Base-by-base conservation (phyloP, 2,113 vertebrate genomes). In the Marcusenius ussheri region DNA sequence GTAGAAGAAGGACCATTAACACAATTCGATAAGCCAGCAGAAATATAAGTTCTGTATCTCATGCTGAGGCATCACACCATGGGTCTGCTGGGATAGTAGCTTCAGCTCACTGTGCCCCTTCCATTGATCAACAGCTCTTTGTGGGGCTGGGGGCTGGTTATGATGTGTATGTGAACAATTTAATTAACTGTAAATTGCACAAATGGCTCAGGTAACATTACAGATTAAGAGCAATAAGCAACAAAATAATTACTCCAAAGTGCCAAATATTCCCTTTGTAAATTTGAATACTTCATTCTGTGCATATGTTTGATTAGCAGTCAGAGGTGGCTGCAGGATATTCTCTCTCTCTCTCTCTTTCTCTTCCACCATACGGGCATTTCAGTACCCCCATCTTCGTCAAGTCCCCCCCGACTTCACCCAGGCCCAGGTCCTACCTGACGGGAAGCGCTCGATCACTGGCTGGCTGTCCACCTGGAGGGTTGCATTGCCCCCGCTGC, bases 391-490 rank as follows among this genome's bases (percentile, higher is more conserved):
- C 45, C 49, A 31, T 27, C 51, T 13, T 74, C 49, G 39, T 87
- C 88, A 84, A 1, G 47, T 47, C 89, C 88, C 90, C 58, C 66
- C 17, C 1, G 17, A 31, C 50, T 58, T 42, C 53, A 17, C 83
- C 56, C 49, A 50, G 35, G 35, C 74, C 35, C 74, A 15, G 35
- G 35, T 27, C 94, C 95, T 95, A 98, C 98, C 98, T 98, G 97
- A 96, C 2, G 98, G 98, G 92, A 97, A 98, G 74, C 97, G 96
- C 93, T 99, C 98, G 80, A 98, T 98, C 94, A 98, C 95, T 0
- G 98, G 97, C 96, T 98, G 97, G 96, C 96, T 98, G 96, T 98
- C 97, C 96, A 99, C 97, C 96, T 99, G 98, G 91, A 99, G 96
- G 13, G 98, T 98, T 95, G 98, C 98, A 62, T 98, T 99, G 93